Evolutionary conservation across 2,888 invertebrate genomes (phyloP).

Genomic region (Nomada fabriciana): DNA sequence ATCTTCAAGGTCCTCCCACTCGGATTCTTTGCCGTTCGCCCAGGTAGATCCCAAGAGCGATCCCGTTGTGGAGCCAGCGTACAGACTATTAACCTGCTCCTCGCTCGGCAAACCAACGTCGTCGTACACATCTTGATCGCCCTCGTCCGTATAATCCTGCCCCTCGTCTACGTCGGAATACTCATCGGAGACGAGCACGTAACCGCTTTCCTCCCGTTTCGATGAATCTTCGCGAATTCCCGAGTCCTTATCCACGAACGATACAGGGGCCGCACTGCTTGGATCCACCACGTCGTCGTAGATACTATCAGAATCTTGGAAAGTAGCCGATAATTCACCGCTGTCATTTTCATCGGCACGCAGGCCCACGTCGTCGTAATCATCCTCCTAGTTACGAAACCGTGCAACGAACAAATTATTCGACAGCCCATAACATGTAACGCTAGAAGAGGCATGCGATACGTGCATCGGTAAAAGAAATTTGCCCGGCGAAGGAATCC

Average conservation of each 20-base stretch:
- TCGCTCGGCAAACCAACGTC: conserved; percentile 76
- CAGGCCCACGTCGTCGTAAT: conserved; percentile 68
- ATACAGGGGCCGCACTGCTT: background rate
- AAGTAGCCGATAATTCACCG: background rate
- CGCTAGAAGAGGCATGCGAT: background rate
- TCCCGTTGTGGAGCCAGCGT: conserved; percentile 76
- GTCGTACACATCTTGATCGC: conserved; percentile 73
- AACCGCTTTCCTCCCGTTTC: conserved; percentile 49
- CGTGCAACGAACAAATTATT: background rate
- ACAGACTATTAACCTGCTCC: conserved; percentile 81
- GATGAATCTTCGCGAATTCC: background rate
- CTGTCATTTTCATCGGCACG: background rate
- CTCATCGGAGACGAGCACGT: conserved; percentile 68
- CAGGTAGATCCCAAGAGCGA: conserved; percentile 62
- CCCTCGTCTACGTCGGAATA: conserved; percentile 73
- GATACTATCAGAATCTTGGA: conserved; percentile 65
- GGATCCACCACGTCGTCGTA: conserved; percentile 76
- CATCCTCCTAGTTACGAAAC: conserved; percentile 56
- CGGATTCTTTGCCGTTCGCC: conserved; percentile 77
- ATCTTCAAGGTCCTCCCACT: conserved; percentile 82
- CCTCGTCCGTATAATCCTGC: conserved; percentile 32
- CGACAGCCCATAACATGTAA: background rate
- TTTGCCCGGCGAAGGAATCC: too few relatives aligned
- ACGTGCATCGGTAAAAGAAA: too few relatives aligned
- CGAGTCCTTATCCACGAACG: background rate